Conservation (phyloP, 2,797 vertebrate species). For the Bovichtus variegatus region DNA sequence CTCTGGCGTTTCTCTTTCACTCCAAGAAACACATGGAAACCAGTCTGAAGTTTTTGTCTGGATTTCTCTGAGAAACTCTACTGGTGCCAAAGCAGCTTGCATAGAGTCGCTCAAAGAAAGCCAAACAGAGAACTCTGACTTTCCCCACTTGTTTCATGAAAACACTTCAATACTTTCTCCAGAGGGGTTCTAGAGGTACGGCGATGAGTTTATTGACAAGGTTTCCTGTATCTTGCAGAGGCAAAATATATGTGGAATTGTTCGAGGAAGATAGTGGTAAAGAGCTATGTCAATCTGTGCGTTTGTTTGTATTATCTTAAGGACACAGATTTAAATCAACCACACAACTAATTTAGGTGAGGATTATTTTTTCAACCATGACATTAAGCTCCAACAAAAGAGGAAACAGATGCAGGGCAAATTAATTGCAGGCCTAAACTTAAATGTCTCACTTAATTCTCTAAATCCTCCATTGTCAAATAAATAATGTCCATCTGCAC, state of each 20-base stretch:
- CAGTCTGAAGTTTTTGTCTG: slow-evolving; percentile 42
- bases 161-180: slow-evolving; percentile 25
- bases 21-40: slow-evolving; percentile 20
- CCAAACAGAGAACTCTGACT: slow-evolving; percentile 16
- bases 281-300: neutral
- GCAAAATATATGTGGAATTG: neutral
- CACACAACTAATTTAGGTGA: neutral
- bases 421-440: slow-evolving; percentile 41
- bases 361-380: neutral
- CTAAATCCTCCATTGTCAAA: slow-evolving; percentile 59
- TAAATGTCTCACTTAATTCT: slow-evolving; percentile 58
- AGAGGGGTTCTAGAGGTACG: slow-evolving; percentile 9
- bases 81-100: slow-evolving; percentile 45
- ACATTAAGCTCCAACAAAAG: slow-evolving; percentile 2
- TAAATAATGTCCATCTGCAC: slow-evolving; percentile 76
- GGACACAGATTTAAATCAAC: neutral
- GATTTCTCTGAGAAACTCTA: slow-evolving; percentile 43
- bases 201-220: neutral
- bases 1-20: slow-evolving; percentile 13
- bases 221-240: neutral
- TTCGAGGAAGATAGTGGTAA: neutral
- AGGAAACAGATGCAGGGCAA: slow-evolving; percentile 5
- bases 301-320: slow-evolving; percentile 4
- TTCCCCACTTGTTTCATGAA: slow-evolving; percentile 25
- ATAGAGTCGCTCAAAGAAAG: slow-evolving; percentile 29